Evolutionary conservation across 2,888 invertebrate species (phyloP).

Genomic region (Adineta ricciae): DNA sequence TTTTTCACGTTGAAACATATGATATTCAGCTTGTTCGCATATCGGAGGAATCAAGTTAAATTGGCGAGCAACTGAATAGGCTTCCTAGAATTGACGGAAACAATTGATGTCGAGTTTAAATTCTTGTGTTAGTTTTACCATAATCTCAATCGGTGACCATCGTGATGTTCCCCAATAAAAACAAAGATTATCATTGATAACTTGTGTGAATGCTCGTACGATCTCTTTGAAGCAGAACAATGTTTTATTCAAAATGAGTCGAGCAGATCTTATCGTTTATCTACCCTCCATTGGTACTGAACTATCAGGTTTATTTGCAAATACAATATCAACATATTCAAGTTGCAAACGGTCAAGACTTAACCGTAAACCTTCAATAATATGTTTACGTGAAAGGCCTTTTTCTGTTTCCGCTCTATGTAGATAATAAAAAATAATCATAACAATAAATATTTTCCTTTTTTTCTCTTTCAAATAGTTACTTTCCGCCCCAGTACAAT

Average conservation of each 20-base stretch:
- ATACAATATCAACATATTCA: slow-evolving; percentile 85
- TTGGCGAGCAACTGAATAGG: slow-evolving; percentile 88
- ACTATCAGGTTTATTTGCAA: slow-evolving; percentile 87
- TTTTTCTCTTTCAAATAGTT: slow-evolving; percentile 28
- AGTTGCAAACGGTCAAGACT: slow-evolving; percentile 77
- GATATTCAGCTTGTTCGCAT: slow-evolving; percentile 89
- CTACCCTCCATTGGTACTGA: slow-evolving; percentile 96
- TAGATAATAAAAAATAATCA: not conserved
- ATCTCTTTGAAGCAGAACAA: slow-evolving; percentile 40
- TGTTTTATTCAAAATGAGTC: not conserved
- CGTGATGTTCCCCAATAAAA: slow-evolving; percentile 97
- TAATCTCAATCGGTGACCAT: slow-evolving; percentile 76
- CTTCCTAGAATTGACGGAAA: slow-evolving; percentile 56
- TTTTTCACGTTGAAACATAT: slow-evolving; percentile 89
- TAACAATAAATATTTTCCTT: slow-evolving; percentile 41
- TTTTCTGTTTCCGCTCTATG: slow-evolving; percentile 68
- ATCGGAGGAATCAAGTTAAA: slow-evolving; percentile 93
- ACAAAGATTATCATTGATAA: slow-evolving; percentile 85
- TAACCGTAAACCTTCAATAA: slow-evolving; percentile 70
- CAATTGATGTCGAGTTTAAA: not conserved
- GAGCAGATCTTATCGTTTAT: slow-evolving; percentile 18
- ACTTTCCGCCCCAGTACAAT: slow-evolving; percentile 57
- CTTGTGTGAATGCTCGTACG: slow-evolving; percentile 84
- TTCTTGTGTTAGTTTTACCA: too few species aligned
- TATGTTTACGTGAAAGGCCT: slow-evolving; percentile 86